Evolutionary conservation across 2,113 vertebrate species (phyloP), one percentile per base, ranked within the genome.

Genomic region (Aphelocoma coerulescens): DNA sequence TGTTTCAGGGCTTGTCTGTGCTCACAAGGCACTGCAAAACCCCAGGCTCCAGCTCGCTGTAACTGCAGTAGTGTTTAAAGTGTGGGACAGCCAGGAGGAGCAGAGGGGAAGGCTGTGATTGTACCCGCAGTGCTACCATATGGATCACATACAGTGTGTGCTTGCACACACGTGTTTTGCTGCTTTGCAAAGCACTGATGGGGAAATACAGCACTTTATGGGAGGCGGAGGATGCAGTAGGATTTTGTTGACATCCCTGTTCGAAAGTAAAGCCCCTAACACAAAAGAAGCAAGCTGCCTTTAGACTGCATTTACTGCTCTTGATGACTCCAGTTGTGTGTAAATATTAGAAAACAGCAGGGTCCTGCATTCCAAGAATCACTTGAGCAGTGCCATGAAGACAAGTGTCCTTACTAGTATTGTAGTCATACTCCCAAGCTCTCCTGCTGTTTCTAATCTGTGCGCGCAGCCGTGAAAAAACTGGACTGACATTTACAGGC

Each of bases 301-400:
- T 97, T 97, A 96, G 97, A 97, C 97, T 96, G 97, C 98, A 97
- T 97, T 98, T 98, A 98, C 98, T 97, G 98, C 98, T 97, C 98
- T 97, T 97, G 97, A 98, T 98, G 98, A 98, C 98, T 99, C 98
- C 98, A 98, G 99, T 99, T 99, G 98, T 99, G 99, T 99, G 99
- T 99, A 99, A 99, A 99, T 99, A 99, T 99, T 99, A 99, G 98
- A 99, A 99, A 99, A 98, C 99, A 99, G 99, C 98, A 91, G 99
- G 99, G 98, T 98, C 98, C 98, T 98, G 98, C 98, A 98, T 98
- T 98, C 98, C 98, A 98, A 98, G 98, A 99, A 98, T 98, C 98
- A 98, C 98, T 98, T 98, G 98, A 98, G 98, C 98, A 96, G 98
- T 97, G 98, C 98, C 98, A 98, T 97, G 97, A 98, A 99, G 99